A percentile compares a stretch with the other conserved stretches of the same genome.
Conservation (phyloP, 2,888 invertebrate species). For the Mycogona germanica region DNA sequence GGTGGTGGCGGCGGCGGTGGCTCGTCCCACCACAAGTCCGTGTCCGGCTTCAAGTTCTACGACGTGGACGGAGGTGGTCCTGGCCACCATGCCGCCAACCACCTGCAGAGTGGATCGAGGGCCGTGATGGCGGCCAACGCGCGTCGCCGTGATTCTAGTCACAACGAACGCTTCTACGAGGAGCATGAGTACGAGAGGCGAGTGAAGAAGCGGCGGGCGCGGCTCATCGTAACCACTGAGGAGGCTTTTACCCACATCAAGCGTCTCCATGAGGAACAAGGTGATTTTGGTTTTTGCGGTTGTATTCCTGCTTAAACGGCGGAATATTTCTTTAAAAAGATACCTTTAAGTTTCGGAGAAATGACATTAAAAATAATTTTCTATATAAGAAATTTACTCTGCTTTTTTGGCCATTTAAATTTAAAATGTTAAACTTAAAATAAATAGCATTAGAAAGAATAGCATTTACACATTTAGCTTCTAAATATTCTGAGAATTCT, state of each 20-base stretch:
- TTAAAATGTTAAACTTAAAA: too few species aligned
- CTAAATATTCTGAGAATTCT: too few species aligned
- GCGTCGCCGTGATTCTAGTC: constrained; percentile 75
- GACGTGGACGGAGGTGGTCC: constrained; percentile 77
- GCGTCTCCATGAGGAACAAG: constrained; percentile 50
- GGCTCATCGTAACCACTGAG: constrained; percentile 86
- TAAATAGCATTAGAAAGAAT: too few species aligned
- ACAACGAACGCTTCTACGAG: constrained; percentile 95
- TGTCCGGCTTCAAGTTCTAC: constrained; percentile 75
- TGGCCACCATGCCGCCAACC: constrained; percentile 28
- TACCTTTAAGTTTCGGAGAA: too few species aligned
- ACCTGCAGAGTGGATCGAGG: constrained; percentile 46
- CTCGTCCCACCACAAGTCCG: constrained; percentile 14
- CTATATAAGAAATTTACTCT: too few species aligned
- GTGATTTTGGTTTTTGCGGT: constrained; percentile 27
- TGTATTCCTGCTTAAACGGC: too few species aligned
- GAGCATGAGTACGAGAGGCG: constrained; percentile 93
- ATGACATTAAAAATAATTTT: too few species aligned
- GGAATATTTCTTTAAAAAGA: too few species aligned
- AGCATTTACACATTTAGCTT: too few species aligned
- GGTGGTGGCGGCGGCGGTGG: constrained; percentile 20
- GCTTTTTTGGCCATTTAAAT: too few species aligned
- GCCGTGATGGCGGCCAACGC: constrained; percentile 61
- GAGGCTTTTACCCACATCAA: constrained; percentile 97
- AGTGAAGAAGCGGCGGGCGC: constrained; percentile 77